A percentile compares a stretch with the other conserved stretches of the same genome.
phyloP scores from a whole-genome alignment of 1,140 invertebrate genomes.

The Leptinotarsa lineolata region DNA sequence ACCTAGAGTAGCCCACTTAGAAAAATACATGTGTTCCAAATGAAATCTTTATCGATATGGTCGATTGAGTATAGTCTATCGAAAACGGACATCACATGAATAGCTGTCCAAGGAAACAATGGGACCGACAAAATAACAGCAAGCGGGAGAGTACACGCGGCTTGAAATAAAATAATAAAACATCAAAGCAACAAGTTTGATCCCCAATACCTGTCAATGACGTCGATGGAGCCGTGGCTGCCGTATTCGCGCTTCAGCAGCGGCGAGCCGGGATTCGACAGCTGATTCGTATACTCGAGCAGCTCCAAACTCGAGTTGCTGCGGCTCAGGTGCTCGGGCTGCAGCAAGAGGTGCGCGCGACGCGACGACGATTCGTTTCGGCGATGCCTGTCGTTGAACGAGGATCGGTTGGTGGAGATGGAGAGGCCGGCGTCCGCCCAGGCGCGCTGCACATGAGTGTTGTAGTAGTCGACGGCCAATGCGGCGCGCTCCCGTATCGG shows the following conservation, averaged over 20 bases:
- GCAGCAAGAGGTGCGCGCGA: conserved; percentile 13
- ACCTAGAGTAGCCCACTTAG: too few relatives aligned
- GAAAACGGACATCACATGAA: too few relatives aligned
- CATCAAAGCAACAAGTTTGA: conserved; percentile 27
- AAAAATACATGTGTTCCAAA: too few relatives aligned
- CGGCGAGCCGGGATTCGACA: conserved; percentile 51
- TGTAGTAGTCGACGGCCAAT: conserved; percentile 61
- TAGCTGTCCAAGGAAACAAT: too few relatives aligned
- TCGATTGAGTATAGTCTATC: too few relatives aligned
- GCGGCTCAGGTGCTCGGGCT: conserved; percentile 55
- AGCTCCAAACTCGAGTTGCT: conserved; percentile 67
- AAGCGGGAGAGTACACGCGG: too few relatives aligned
- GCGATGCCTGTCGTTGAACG: conserved; percentile 52
- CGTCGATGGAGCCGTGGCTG: conserved; percentile 64
- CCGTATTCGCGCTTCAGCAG: conserved; percentile 64
- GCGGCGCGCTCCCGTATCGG: conserved; percentile 54
- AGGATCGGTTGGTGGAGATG: conserved; percentile 40
- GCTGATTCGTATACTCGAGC: conserved; percentile 50
- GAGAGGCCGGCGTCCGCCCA: conserved; percentile 55
- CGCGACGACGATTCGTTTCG: conserved; percentile 1
- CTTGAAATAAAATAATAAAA: neutral
- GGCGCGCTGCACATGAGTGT: conserved; percentile 58
- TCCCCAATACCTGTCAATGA: conserved; percentile 54
- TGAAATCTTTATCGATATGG: too few relatives aligned
- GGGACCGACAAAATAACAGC: too few relatives aligned